Percentiles rank a stretch among this genome's conserved stretches.
Evolutionary conservation across 2,888 invertebrate genomes (phyloP).

Genomic region (Aphidoletes aphidimyza): DNA sequence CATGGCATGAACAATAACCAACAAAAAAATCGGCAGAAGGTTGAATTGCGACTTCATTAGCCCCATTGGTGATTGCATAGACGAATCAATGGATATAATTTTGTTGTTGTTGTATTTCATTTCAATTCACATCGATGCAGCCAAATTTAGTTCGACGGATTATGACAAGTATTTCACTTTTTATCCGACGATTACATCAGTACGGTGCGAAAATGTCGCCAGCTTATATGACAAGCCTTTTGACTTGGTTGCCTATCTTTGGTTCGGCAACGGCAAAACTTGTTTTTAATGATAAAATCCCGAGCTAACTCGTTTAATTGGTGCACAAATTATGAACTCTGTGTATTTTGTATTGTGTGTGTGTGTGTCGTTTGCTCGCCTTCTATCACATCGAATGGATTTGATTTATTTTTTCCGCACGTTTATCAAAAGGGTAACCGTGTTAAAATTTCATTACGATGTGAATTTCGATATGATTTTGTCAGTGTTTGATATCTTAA

Average conservation of each 20-base stretch:
- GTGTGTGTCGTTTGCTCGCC: too few species aligned
- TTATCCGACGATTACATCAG: neutral
- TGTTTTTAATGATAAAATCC: neutral
- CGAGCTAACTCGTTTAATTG: neutral
- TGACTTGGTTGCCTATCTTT: neutral
- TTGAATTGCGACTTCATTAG: neutral
- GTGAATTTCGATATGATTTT: conserved; percentile 13
- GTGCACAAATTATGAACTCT: conserved; percentile 36
- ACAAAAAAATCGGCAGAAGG: neutral
- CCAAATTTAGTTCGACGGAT: conserved; percentile 30
- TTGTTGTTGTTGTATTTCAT: too few species aligned
- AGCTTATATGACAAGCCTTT: neutral
- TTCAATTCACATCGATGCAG: neutral
- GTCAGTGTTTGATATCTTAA: neutral
- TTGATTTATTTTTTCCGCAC: neutral
- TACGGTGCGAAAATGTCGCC: conserved; percentile 8
- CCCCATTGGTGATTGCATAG: neutral
- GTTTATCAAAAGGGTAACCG: neutral
- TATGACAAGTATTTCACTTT: neutral
- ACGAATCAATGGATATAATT: too few species aligned
- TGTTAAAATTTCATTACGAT: neutral
- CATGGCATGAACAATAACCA: neutral
- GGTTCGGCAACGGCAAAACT: neutral
- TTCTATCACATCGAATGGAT: neutral
- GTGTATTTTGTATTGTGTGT: too few species aligned